Conservation (phyloP, 2,113 vertebrate genomes). For the Neodon shergylaensis region DNA sequence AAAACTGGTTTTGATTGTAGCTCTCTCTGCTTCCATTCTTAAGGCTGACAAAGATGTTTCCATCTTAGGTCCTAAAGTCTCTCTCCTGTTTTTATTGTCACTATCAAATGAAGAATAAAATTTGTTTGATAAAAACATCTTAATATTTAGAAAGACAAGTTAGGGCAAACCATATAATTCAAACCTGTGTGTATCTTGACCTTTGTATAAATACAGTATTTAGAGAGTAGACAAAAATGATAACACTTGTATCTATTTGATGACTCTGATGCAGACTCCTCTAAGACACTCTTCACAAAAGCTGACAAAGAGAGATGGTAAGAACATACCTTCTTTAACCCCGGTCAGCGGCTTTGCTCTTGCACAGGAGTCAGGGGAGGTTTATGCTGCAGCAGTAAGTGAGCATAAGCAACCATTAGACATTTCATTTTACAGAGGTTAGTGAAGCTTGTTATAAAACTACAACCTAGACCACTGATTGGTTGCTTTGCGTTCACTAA, state of each 20-base stretch:
- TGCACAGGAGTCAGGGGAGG: not conserved
- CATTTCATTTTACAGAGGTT: constrained; percentile 26
- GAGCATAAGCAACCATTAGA: not conserved
- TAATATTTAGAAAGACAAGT: not conserved
- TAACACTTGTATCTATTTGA: not conserved
- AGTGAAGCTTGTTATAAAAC: not conserved
- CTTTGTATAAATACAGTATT: not conserved
- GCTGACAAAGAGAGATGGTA: not conserved
- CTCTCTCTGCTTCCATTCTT: not conserved
- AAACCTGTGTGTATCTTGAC: not conserved
- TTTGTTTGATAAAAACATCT: not conserved
- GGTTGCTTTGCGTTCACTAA: not conserved
- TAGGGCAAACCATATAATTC: not conserved
- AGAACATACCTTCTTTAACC: not conserved
- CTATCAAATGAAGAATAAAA: not conserved
- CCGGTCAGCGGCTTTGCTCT: not conserved
- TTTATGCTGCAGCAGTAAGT: not conserved
- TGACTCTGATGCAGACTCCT: not conserved
- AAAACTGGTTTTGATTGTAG: not conserved
- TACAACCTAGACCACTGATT: not conserved
- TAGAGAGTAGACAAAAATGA: not conserved
- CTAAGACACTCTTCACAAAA: not conserved
- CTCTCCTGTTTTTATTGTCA: not conserved
- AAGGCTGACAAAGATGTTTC: not conserved
- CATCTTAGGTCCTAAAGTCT: not conserved